A percentile compares a stretch with the other conserved stretches of the same genome.
Evolutionary conservation across 2,888 invertebrate genomes (phyloP).

Genomic region (Chalcis sispes): DNA sequence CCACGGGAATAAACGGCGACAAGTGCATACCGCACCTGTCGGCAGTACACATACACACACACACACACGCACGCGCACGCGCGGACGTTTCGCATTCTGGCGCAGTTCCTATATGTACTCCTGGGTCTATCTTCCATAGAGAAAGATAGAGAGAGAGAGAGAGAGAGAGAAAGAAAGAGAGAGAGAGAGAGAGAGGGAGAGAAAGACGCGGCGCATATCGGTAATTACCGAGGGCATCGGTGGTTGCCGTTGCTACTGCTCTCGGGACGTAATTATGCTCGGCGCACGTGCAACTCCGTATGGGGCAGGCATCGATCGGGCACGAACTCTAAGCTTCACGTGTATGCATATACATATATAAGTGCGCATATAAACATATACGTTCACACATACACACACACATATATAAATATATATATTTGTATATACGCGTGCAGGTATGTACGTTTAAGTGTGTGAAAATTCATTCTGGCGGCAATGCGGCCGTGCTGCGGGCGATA

Average conservation of each 20-base stretch:
- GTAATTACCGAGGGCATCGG: constrained; percentile 35
- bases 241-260: neutral
- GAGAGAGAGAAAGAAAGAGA: no score
- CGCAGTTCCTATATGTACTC: neutral
- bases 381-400: neutral
- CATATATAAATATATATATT: neutral
- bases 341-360: neutral
- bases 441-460: constrained; percentile 19
- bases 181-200: no score
- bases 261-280: constrained; percentile 36
- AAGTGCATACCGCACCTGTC: constrained; percentile 28
- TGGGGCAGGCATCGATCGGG: no score
- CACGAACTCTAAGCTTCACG: no score
- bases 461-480: constrained; percentile 40
- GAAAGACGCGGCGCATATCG: constrained; percentile 38
- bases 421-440: neutral
- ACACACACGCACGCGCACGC: neutral
- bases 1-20: no score
- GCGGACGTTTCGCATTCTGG: constrained; percentile 13
- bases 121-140: no score
- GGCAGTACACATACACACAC: neutral
- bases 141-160: constrained; percentile 30
- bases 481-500: constrained; percentile 2
- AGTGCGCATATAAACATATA: neutral
- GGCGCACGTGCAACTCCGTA: constrained; percentile 19